These are phyloP conservation scores for Furnarius figulus DNA, from an alignment of 2,113 vertebrate species.

Conservation along the genomic window DNA sequence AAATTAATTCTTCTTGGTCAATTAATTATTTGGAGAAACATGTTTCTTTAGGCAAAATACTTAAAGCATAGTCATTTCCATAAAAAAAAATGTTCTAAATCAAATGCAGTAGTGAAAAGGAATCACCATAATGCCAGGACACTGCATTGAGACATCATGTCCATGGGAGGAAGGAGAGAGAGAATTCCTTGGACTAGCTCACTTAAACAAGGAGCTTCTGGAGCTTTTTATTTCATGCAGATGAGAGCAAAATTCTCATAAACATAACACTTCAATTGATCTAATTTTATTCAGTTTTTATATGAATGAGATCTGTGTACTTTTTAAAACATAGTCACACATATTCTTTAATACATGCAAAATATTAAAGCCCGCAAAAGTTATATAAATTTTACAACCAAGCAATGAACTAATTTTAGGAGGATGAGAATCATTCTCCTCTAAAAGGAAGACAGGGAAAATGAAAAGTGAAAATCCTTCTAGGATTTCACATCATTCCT, in stretches of 20 bases:
- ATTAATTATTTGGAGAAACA: background rate
- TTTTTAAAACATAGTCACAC: background rate
- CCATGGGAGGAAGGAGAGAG: background rate
- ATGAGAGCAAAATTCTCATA: background rate
- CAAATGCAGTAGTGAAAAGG: background rate
- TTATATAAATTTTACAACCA: background rate
- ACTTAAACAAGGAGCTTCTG: background rate
- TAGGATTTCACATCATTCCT: constrained; percentile 15
- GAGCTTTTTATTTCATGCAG: background rate
- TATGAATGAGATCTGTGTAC: background rate
- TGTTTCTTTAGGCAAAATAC: background rate
- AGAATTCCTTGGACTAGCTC: background rate
- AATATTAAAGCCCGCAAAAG: background rate
- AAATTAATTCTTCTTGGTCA: background rate
- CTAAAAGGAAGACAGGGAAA: background rate
- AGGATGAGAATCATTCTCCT: background rate
- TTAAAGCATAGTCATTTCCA: background rate
- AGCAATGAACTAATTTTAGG: background rate
- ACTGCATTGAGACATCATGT: background rate
- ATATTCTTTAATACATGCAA: background rate
- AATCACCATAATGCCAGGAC: background rate
- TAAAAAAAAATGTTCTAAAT: background rate
- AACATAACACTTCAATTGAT: background rate
- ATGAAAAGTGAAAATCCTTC: constrained; percentile 21
- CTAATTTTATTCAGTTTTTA: background rate